phyloP scores from a whole-genome alignment of 1,140 invertebrate species.

The Sesamia nonagrioides region DNA sequence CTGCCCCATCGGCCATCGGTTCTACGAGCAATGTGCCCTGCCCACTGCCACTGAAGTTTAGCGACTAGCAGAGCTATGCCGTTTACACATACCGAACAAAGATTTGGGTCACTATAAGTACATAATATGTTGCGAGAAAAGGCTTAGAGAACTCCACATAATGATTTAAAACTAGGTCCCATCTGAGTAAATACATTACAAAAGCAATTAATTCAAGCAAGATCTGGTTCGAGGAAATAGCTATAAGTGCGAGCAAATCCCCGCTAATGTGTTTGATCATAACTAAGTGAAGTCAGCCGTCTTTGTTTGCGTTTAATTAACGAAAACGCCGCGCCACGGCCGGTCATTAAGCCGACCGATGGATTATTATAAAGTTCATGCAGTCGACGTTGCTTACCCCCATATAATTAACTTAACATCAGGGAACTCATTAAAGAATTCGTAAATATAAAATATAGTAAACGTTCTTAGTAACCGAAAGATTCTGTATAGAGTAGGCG shows the following conservation, averaged over 20 bases:
- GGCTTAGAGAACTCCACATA: slow-evolving; percentile 14
- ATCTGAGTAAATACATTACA: slow-evolving; percentile 49
- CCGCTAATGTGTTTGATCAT: slow-evolving; percentile 65
- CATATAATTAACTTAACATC: slow-evolving; percentile 48
- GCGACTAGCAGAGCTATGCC: too few species aligned
- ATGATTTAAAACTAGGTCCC: slow-evolving; percentile 34
- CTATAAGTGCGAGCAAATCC: slow-evolving; percentile 55
- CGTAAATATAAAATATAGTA: neutral
- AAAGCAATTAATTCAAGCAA: slow-evolving; percentile 42
- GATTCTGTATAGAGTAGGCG: neutral
- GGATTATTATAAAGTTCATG: slow-evolving; percentile 55
- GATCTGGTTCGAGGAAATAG: slow-evolving; percentile 50
- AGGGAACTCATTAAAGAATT: slow-evolving; percentile 31
- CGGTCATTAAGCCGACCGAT: slow-evolving; percentile 63
- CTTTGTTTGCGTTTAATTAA: slow-evolving; percentile 70
- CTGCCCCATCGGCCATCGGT: too few species aligned
- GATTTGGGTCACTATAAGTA: slow-evolving; percentile 14
- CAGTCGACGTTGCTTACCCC: slow-evolving; percentile 37
- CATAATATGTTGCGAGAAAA: neutral
- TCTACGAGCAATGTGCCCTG: too few species aligned
- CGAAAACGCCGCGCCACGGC: slow-evolving; percentile 54
- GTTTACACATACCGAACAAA: neutral
- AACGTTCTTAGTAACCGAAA: neutral
- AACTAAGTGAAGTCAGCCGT: slow-evolving; percentile 62
- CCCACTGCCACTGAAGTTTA: too few species aligned